These are phyloP conservation scores for Prionailurus bengalensis DNA, from an alignment of 2,113 vertebrate species.

Conservation along the genomic window DNA sequence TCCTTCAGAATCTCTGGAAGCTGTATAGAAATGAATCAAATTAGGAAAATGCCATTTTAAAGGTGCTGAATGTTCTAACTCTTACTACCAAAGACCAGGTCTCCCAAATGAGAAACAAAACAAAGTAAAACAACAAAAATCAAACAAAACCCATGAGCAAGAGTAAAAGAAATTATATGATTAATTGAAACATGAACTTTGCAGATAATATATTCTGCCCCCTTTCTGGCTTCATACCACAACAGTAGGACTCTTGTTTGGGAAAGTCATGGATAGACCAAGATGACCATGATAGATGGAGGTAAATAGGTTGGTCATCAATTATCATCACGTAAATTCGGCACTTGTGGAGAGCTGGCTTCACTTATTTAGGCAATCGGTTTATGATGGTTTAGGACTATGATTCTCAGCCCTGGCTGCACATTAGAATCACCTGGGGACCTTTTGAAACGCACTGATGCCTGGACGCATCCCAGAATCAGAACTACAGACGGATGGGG, in stretches of 20 bases:
- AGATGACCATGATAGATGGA: not conserved
- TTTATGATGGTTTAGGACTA: not conserved
- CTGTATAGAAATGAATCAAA: not conserved
- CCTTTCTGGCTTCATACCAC: not conserved
- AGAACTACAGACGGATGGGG: not conserved
- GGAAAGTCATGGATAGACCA: not conserved
- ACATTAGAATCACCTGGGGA: slow-evolving; percentile 4
- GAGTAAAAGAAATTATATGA: not conserved
- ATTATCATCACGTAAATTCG: not conserved
- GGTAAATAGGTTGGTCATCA: not conserved
- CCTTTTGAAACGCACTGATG: not conserved
- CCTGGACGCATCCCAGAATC: not conserved
- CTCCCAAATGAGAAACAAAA: not conserved
- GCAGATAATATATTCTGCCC: not conserved
- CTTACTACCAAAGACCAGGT: not conserved
- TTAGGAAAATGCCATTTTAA: not conserved
- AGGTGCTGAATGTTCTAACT: not conserved
- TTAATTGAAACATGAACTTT: not conserved
- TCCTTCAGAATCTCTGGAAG: not conserved
- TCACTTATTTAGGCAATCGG: not conserved
- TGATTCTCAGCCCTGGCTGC: not conserved
- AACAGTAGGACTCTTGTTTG: not conserved
- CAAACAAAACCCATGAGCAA: not conserved
- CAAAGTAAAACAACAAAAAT: not conserved
- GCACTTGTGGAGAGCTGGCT: not conserved